Evolutionary conservation across 2,888 invertebrate species (phyloP), one percentile per base, ranked within the genome.

Genomic region (Microdon myrmicae): DNA sequence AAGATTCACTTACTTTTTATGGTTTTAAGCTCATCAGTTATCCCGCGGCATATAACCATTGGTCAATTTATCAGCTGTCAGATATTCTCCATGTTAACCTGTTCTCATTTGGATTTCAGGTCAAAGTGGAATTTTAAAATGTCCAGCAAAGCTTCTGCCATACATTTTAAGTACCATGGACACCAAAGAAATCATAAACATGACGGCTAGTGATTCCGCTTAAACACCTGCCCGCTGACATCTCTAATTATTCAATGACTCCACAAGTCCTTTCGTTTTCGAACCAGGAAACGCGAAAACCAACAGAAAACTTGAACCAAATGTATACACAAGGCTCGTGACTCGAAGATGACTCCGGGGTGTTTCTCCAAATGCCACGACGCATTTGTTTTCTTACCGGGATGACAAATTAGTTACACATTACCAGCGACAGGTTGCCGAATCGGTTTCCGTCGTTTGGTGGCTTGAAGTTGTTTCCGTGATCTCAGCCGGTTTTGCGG

Each of bases 261-360:
- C 7, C 19, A 13, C 6, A 23, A 16, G n/a, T 9, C n/a, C 29
- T 31, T 43, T 31, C 2, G 14, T 29, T 29, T 29, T 29, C 41
- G 9, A 14, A n/a, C n/a, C n/a, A 16, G 9, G 7, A 7, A 16
- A 22, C 8, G 28, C 35, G 47, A 22, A 37, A 47, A 37, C 7
- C 13, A 16, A 28, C 13, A 29, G 17, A 29, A 29, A 38, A 29
- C 17, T 32, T 6, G 34, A 45, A 10, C 17, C 8, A 12, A 34
- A 25, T 31, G 25, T 25, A n/a, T n/a, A 25, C 38, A 19, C 17
- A 29, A 49, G 25, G 32, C 25, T 49, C 49, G 39, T 49, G 49
- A 49, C 49, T 39, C 1, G 32, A 49, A 32, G 49, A 49, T 49
- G 49, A 14, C 32, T 25, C 8, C 3, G 3, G 39, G 39, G 49